These are phyloP conservation scores for Pteria penguin DNA, from an alignment of 2,888 invertebrate species.

Conservation along the genomic window DNA sequence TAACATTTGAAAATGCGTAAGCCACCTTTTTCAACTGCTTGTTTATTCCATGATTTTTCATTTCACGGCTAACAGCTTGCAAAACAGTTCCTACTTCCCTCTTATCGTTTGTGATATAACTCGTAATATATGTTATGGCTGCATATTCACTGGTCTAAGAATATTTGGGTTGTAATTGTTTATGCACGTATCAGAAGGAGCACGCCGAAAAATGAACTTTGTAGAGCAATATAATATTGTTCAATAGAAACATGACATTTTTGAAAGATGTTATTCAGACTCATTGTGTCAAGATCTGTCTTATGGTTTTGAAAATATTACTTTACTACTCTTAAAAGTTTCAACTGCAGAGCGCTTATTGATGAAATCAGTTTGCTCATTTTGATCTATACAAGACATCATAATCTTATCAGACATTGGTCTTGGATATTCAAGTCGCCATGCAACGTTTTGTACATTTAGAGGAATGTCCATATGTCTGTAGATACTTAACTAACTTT, in stretches of 20 bases:
- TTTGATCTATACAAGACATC: constrained; percentile 6
- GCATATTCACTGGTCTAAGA: constrained; percentile 67
- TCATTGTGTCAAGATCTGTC: constrained; percentile 20
- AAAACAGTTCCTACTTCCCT: constrained; percentile 39
- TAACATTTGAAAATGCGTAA: constrained; percentile 52
- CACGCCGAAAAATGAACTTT: constrained; percentile 23
- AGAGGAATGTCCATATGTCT: constrained; percentile 36
- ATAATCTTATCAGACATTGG: constrained; percentile 25
- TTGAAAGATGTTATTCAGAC: constrained; percentile 11
- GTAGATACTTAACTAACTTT: constrained; percentile 27
- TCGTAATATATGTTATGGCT: constrained; percentile 70
- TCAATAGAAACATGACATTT: constrained; percentile 17
- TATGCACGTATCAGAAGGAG: constrained; percentile 44
- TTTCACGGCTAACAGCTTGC: constrained; percentile 30
- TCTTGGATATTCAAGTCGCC: constrained; percentile 39
- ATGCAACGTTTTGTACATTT: constrained; percentile 43
- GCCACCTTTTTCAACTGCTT: constrained; percentile 46
- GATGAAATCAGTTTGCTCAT: constrained; percentile 10
- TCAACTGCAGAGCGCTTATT: constrained; percentile 20
- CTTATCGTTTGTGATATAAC: constrained; percentile 52
- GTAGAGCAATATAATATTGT: constrained; percentile 23
- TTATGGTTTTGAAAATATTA: constrained; percentile 33
- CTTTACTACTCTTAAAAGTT: constrained; percentile 28
- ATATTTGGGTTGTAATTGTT: constrained; percentile 22
- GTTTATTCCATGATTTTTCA: constrained; percentile 57